Base-by-base conservation (phyloP, 1,140 invertebrate genomes). In the Lethrus apterus region DNA sequence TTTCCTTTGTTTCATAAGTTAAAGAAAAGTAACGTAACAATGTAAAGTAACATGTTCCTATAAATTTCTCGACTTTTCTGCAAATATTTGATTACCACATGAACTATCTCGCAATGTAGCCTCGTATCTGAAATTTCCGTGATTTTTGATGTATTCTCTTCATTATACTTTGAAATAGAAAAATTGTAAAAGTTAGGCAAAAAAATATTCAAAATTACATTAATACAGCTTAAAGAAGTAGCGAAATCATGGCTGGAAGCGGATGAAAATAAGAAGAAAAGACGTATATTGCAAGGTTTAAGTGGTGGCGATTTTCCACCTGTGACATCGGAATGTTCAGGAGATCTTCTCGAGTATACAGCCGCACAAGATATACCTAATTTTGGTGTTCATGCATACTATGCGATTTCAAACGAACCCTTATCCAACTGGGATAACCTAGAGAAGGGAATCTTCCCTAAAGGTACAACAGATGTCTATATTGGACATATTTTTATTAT, bases 371-470 rank as follows among this genome's bases (percentile, higher is more conserved):
- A 64, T 35, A 69, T 69, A 26, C 65, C 65, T 14, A 58, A 67
- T 42, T 69, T 69, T 42, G 66, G 67, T 2, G 54, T 64, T 13
- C 67, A 69, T 26, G 62, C 55, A 7, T 69, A 61, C 47, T 68
- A 66, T 35, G 67, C 67, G 4, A 52, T 67, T 10, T 69, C 67
- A 7, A 64, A 53, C n/a, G 57, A 66, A 41, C 64, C 65, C 2
- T 36, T 69, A 8, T 48, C 48, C n/a, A 54, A 49, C 5, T 69
- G 66, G 65, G 51, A 62, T 15, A 51, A 57, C 18, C 24, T 57
- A 3, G 57, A 65, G n/a, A 51, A 52, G 42, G 62, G 54, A n/a
- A 42, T 64, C 15, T 46, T 64, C 11, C 60, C 62, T 2, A 63
- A 58, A 60, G 51, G 57, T 58, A 34, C 19, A 5, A 11, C 21